Evolutionary conservation across 2,797 vertebrate genomes (phyloP), one percentile per base, ranked within the genome.

Genomic region (Pogonophryne albipinna): DNA sequence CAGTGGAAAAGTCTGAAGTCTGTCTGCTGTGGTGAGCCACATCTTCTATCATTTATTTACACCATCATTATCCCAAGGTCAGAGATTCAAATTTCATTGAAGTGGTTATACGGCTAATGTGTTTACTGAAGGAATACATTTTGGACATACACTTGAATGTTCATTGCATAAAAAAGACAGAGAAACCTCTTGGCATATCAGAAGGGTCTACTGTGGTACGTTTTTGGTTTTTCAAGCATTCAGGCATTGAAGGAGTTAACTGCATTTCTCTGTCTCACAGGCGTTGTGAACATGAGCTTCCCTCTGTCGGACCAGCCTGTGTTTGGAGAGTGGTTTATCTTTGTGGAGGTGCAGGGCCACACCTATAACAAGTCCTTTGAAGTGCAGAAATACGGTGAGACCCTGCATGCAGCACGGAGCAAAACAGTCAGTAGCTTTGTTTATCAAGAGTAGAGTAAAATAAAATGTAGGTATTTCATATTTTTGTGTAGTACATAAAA

Each of bases 381-480:
- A 87, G 97, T 98, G 61, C 97, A 97, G 90, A 98, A 97, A 93
- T 98, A 98, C 2, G 96, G 97, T 98, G 87, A 97, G 96, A 86
- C 17, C 15, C 59, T 59, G 41, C 4, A 38, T 2, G 23, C 16
- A 46, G 15, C 49, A 42, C 23, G 20, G 10, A 27, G 34, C 34
- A 27, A 27, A 27, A 27, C 27, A 55, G 31, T 61, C 44, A 6
- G 27, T 14, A 16, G 2, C n/a, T 53, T 46, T 20, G 7, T 53
- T 66, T 42, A 45, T 52, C 17, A 50, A 50, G 13, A 12, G 14
- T 4, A 12, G 44, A 47, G 10, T 27, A 31, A 52, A 42, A 49
- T 44, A 3, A 9, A 10, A 10, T 42, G 11, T 19, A 11, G 3
- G 59, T 44, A 10, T 34, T 27, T 27, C 23, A 27, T 52, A 9